A percentile compares a stretch with the other conserved stretches of the same genome.
Evolutionary conservation across 1,140 invertebrate genomes (phyloP).

Genomic region (Papilio aristodemus): DNA sequence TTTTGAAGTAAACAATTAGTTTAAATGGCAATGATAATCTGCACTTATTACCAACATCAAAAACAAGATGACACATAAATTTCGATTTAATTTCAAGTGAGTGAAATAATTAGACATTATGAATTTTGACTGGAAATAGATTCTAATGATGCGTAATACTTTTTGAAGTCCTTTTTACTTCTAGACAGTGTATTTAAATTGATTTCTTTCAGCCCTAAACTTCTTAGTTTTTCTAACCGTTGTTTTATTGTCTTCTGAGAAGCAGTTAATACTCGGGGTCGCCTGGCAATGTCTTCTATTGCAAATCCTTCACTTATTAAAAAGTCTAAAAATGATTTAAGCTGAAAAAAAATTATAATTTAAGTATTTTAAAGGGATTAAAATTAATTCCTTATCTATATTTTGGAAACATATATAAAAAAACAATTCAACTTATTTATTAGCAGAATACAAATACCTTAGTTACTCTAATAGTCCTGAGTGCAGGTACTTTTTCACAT

Average conservation of each 20-base stretch:
- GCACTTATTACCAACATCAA: no score
- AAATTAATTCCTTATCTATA: neutral
- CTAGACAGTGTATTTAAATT: conserved; percentile 75
- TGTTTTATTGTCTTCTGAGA: conserved; percentile 69
- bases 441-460: conserved; percentile 52
- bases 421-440: conserved; percentile 1
- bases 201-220: conserved; percentile 59
- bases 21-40: no score
- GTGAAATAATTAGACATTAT: conserved; percentile 5
- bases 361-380: conserved; percentile 20
- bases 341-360: conserved; percentile 54
- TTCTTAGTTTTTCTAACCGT: conserved; percentile 60
- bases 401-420: neutral
- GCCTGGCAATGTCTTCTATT: conserved; percentile 66
- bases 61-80: no score
- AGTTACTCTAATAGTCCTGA: conserved; percentile 62
- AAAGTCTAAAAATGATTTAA: conserved; percentile 72
- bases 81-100: no score
- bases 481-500: conserved; percentile 63
- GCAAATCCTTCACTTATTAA: conserved; percentile 67
- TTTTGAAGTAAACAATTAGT: no score
- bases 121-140: conserved; percentile 40
- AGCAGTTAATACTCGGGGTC: conserved; percentile 66
- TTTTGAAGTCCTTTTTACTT: conserved; percentile 73
- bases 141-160: conserved; percentile 63